Percentiles rank a stretch among this genome's conserved stretches.
Evolutionary conservation across 2,888 invertebrate genomes (phyloP).

Genomic region (Sialis lutaria): DNA sequence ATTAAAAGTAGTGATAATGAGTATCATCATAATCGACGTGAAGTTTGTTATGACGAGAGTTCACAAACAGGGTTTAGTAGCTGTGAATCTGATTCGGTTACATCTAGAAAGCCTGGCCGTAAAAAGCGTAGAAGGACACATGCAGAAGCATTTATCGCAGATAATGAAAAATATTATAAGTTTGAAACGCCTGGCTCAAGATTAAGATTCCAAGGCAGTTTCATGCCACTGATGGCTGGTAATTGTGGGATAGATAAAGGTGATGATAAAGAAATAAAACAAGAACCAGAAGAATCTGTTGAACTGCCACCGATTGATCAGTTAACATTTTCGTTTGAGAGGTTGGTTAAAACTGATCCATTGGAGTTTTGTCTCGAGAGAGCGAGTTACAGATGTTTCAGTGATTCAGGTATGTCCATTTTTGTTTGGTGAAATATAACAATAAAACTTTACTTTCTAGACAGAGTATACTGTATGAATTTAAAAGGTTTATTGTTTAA

Average conservation of each 20-base stretch:
- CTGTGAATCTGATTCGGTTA: background rate
- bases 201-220: constrained; percentile 27
- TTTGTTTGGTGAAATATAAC: constrained; percentile 11
- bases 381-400: constrained; percentile 40
- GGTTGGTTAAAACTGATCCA: constrained; percentile 50
- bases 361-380: constrained; percentile 67
- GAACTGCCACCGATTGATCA: constrained; percentile 34
- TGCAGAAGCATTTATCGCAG: constrained; percentile 35
- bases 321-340: constrained; percentile 58
- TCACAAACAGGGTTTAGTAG: constrained; percentile 9
- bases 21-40: constrained; percentile 3
- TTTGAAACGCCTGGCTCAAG: constrained; percentile 27
- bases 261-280: constrained; percentile 21
- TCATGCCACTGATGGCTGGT: constrained; percentile 4
- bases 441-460: too few species aligned
- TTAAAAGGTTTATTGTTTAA: too few species aligned
- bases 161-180: constrained; percentile 40
- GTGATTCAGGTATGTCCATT: constrained; percentile 32
- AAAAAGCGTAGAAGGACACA: constrained; percentile 27
- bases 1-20: constrained; percentile 11
- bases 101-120: background rate
- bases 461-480: too few species aligned
- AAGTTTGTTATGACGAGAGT: constrained; percentile 24
- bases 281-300: constrained; percentile 14
- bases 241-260: constrained; percentile 12